Evolutionary conservation across 2,113 vertebrate species (phyloP).

Genomic region (Corapipo altera): DNA sequence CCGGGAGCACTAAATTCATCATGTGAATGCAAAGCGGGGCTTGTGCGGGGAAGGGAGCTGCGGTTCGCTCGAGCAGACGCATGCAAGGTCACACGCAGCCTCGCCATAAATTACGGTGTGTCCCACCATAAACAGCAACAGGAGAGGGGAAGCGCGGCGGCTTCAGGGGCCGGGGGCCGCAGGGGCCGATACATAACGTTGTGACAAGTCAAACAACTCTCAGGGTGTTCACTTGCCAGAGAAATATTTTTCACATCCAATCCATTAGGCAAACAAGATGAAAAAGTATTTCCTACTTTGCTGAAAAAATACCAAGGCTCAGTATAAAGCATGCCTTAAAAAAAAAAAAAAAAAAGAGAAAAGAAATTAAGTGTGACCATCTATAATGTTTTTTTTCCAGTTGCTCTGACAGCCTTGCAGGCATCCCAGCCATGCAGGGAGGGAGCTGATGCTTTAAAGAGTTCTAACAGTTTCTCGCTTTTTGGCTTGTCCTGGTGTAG

Average conservation of each 20-base stretch:
- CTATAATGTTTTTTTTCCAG: conserved; percentile 9
- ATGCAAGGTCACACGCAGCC: conserved; percentile 67
- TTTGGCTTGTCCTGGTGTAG: neutral
- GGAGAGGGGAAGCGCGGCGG: conserved; percentile 27
- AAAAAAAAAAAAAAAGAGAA: neutral
- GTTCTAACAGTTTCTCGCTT: neutral
- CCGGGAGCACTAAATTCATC: conserved; percentile 56
- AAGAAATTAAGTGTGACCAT: conserved; percentile 38
- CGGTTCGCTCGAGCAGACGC: neutral
- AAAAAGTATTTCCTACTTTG: conserved; percentile 51
- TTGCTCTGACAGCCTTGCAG: conserved; percentile 13
- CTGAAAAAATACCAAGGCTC: conserved; percentile 11
- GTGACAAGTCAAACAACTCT: conserved; percentile 60
- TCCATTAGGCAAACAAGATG: conserved; percentile 55
- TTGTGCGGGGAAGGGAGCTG: conserved; percentile 4
- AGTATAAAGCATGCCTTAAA: neutral
- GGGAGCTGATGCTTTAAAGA: neutral
- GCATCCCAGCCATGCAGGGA: neutral
- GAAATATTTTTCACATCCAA: conserved; percentile 54
- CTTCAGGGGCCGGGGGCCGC: neutral
- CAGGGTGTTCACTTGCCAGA: conserved; percentile 53
- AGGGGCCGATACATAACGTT: conserved; percentile 32
- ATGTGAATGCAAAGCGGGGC: conserved; percentile 16
- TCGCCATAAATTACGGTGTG: conserved; percentile 23
- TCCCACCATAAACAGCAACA: conserved; percentile 38